Conservation (phyloP, 2,113 vertebrate genomes). For the Leucopsar rothschildi region DNA sequence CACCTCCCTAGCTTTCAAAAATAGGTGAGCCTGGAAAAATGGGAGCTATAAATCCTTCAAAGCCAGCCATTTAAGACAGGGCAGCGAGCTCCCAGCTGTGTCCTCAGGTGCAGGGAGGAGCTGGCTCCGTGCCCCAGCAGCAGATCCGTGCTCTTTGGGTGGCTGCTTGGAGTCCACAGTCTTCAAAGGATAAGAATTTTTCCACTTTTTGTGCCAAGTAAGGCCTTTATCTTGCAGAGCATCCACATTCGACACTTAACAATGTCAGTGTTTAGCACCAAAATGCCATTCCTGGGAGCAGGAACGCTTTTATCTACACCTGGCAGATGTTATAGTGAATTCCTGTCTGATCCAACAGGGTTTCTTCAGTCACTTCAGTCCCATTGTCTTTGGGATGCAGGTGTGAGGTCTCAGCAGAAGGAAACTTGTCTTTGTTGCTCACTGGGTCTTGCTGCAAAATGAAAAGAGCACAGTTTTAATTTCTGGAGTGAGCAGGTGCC, state of each 20-base stretch:
- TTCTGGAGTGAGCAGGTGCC: rapidly evolving
- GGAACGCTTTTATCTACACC: slow-evolving; percentile 33
- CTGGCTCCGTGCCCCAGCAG: background rate
- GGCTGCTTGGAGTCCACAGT: background rate
- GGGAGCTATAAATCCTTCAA: background rate
- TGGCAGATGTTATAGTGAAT: slow-evolving; percentile 84
- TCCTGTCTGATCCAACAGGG: slow-evolving; percentile 52
- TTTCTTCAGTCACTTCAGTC: slow-evolving; percentile 66
- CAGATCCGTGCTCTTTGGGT: background rate
- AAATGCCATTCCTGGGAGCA: background rate
- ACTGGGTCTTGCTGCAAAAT: slow-evolving; percentile 71
- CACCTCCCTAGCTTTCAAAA: background rate
- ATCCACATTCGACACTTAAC: rapidly evolving
- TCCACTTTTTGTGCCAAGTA: background rate
- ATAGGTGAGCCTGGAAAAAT: background rate
- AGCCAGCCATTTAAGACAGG: background rate
- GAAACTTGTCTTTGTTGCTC: slow-evolving; percentile 45
- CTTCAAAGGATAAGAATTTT: background rate
- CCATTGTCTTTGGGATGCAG: slow-evolving; percentile 65
- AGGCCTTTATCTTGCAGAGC: background rate
- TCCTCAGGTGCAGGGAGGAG: rapidly evolving
- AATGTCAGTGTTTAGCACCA: background rate
- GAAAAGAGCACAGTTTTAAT: background rate
- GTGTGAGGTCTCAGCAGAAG: slow-evolving; percentile 66
- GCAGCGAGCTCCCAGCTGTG: rapidly evolving